Percentiles rank a stretch among this genome's conserved stretches.
Conservation (phyloP, 2,888 invertebrate species). For the Troilus luridus region DNA sequence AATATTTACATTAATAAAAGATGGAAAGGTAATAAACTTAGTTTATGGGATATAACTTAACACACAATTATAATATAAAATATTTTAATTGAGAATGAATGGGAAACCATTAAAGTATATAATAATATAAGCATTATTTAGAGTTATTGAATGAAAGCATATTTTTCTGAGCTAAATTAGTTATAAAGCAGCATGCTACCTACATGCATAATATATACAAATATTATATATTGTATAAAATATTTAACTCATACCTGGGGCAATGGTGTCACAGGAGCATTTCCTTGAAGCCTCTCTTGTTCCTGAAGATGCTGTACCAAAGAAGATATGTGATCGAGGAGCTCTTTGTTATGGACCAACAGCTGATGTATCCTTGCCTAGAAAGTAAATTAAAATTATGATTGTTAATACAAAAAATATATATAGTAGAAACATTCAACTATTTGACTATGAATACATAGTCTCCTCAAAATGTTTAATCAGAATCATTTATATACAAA, state of each 20-base stretch:
- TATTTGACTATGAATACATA: too few species aligned
- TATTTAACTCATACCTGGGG: conserved; percentile 65
- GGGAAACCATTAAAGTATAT: neutral
- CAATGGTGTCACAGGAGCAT: conserved; percentile 66
- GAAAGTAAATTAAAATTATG: neutral
- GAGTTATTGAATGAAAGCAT: neutral
- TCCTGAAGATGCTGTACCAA: conserved; percentile 91
- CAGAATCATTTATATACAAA: neutral
- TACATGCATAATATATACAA: conserved; percentile 38
- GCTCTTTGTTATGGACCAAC: conserved; percentile 93
- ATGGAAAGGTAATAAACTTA: neutral
- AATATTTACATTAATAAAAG: neutral
- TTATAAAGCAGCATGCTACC: conserved; percentile 24
- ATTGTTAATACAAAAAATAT: neutral
- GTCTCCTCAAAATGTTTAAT: neutral
- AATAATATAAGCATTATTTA: neutral
- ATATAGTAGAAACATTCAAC: neutral
- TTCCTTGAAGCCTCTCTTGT: conserved; percentile 74
- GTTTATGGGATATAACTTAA: neutral
- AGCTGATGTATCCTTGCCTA: conserved; percentile 93
- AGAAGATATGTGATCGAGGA: conserved; percentile 94
- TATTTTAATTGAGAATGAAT: conserved; percentile 2
- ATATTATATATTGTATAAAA: neutral
- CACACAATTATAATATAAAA: neutral
- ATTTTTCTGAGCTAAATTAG: neutral